Base-by-base conservation (phyloP, 2,113 vertebrate genomes). In the Acrocephalus kingi region DNA sequence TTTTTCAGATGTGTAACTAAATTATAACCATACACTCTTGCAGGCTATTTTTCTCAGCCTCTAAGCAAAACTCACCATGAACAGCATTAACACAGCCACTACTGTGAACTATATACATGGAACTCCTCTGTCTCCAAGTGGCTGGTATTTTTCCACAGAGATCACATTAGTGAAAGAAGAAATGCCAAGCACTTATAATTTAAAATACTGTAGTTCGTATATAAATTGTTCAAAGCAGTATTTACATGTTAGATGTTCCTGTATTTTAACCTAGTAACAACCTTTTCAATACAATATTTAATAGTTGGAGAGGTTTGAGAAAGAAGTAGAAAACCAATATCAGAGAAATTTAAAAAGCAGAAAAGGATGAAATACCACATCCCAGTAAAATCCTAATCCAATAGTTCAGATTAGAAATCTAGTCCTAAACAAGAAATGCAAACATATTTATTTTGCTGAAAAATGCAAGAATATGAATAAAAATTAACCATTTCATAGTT, bases 41-140 rank as follows among this genome's bases (percentile, higher is more conserved):
- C 66, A 91, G 49, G 51, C 37, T 79, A 33, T 84, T 64, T 94
- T 43, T 31, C 31, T 69, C 73, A 93, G 25, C 15, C 46, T 66
- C 35, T 73, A 91, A 92, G 89, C 66, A 95, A 91, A 94, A 90
- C 61, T 58, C 71, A 49, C 49, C 49, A 63, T 72, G 62, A 94
- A 33, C 15, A 68, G 20, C 43, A 91, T 76, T 88, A 93, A 49
- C 43, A 85, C 7, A 64, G 33, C 28, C 17, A 30, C 39, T 71
- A 15, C 51, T 39, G 46, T 63, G 71, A 91, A 55, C 52, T 51
- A 76, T 19, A 77, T 24, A 62, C 8, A 58, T 52, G 19, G 17
- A 94, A 83, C 11, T 67, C 25, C 41, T 84, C 52, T 64, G 8
- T 80, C 67, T 87, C 51, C 43, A 80, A 37, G 21, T 72, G n/a